A percentile compares a stretch with the other conserved stretches of the same genome.
Evolutionary conservation across 2,113 vertebrate genomes (phyloP).

Genomic region (Malurus alboscapulatus): DNA sequence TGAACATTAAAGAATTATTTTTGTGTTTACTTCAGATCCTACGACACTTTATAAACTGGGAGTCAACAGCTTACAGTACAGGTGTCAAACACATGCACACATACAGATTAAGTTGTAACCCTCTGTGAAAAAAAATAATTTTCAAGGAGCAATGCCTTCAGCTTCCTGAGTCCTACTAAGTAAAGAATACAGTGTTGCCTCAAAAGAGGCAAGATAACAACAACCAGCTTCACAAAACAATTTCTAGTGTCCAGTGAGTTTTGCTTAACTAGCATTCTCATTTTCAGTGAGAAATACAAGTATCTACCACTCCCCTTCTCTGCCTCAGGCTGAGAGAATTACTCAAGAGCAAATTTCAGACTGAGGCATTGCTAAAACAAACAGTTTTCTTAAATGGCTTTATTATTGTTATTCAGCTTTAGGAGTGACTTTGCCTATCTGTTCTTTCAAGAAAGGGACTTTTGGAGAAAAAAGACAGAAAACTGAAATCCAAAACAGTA

Average conservation of each 20-base stretch:
- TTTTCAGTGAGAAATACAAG: neutral
- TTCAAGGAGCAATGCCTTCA: neutral
- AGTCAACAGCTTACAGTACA: neutral
- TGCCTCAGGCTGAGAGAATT: neutral
- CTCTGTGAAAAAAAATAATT: neutral
- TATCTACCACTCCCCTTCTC: neutral
- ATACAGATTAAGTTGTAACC: neutral
- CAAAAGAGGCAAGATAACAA: neutral
- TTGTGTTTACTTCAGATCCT: neutral
- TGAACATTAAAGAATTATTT: neutral
- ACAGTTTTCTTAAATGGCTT: neutral
- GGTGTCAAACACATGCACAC: neutral
- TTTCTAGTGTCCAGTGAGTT: neutral
- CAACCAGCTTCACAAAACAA: neutral
- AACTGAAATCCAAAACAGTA: neutral
- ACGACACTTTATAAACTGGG: neutral
- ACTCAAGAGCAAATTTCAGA: neutral
- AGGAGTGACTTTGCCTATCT: neutral
- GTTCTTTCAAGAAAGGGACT: neutral
- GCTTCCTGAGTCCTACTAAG: neutral
- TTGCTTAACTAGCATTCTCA: neutral
- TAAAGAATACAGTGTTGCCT: neutral
- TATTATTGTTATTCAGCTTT: neutral
- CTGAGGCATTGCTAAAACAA: neutral
- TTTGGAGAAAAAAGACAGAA: neutral